Conservation (phyloP, 1,140 invertebrate genomes). For the Idris sp. region DNA sequence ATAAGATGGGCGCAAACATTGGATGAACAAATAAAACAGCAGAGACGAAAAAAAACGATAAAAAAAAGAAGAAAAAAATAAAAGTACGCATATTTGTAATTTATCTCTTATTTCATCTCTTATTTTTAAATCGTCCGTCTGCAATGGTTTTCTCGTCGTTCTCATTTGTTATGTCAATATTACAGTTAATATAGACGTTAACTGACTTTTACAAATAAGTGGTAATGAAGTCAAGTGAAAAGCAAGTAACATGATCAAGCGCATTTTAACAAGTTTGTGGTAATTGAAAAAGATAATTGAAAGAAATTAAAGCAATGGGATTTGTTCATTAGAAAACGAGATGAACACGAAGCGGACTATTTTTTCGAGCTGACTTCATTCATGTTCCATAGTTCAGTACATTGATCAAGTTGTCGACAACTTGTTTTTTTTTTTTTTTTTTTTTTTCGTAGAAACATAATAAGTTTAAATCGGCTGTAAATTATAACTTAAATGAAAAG, state of each 20-base stretch:
- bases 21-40: slow-evolving; percentile 17
- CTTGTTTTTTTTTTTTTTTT: too few species aligned
- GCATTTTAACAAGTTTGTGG: slow-evolving; percentile 47
- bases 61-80: too few species aligned
- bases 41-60: too few species aligned
- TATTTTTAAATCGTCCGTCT: slow-evolving; percentile 8
- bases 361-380: slow-evolving; percentile 9
- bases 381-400: slow-evolving; percentile 16
- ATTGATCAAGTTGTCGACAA: slow-evolving; percentile 5
- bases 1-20: slow-evolving; percentile 13
- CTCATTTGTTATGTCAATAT: slow-evolving; percentile 42
- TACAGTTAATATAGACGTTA: slow-evolving; percentile 56
- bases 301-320: slow-evolving; percentile 29
- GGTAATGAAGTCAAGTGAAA: slow-evolving; percentile 55
- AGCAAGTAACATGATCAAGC: slow-evolving; percentile 37
- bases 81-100: slow-evolving; percentile 23
- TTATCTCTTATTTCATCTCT: slow-evolving; percentile 50
- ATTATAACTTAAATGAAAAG: too few species aligned
- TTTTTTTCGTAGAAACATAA: too few species aligned
- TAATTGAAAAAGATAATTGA: slow-evolving; percentile 51
- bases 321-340: slow-evolving; percentile 42
- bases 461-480: too few species aligned
- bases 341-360: slow-evolving; percentile 15
- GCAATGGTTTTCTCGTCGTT: slow-evolving; percentile 27
- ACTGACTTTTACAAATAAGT: slow-evolving; percentile 59